Conservation (phyloP, 2,888 invertebrate species). For the Drosophila affinis region DNA sequence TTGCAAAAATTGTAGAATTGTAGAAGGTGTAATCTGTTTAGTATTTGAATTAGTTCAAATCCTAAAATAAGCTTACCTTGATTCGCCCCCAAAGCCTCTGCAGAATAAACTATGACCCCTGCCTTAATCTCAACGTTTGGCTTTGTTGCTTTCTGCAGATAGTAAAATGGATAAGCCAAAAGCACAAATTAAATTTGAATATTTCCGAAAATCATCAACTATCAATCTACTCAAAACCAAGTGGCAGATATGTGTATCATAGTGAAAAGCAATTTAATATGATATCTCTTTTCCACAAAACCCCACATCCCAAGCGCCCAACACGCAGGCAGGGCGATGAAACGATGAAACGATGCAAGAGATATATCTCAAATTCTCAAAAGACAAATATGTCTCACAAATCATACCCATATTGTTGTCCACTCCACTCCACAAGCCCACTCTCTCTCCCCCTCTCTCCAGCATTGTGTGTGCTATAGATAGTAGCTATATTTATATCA, state of each 20-base stretch:
- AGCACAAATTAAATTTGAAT: not conserved
- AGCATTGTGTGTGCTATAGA: conserved; percentile 17
- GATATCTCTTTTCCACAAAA: conserved; percentile 22
- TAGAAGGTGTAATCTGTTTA: too few species aligned
- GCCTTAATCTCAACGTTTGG: too few species aligned
- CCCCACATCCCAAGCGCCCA: not conserved
- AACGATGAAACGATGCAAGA: not conserved
- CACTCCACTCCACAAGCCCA: not conserved
- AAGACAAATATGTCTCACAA: conserved; percentile 37
- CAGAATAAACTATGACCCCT: too few species aligned
- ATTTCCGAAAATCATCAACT: not conserved
- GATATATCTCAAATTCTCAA: conserved; percentile 29
- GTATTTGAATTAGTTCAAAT: too few species aligned
- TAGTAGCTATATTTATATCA: conserved; percentile 56
- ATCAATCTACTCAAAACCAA: not conserved
- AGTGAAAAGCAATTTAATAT: conserved; percentile 18
- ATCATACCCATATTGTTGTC: conserved; percentile 21
- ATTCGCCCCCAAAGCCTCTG: too few species aligned
- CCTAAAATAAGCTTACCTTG: too few species aligned
- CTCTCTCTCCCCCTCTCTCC: not conserved
- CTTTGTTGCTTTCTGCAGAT: not conserved
- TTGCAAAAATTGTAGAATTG: too few species aligned
- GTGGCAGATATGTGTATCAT: too few species aligned
- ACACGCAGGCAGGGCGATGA: conserved; percentile 11
- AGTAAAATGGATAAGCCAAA: not conserved